Conservation (phyloP, 2,797 vertebrate genomes). For the Diplodus puntazzo region DNA sequence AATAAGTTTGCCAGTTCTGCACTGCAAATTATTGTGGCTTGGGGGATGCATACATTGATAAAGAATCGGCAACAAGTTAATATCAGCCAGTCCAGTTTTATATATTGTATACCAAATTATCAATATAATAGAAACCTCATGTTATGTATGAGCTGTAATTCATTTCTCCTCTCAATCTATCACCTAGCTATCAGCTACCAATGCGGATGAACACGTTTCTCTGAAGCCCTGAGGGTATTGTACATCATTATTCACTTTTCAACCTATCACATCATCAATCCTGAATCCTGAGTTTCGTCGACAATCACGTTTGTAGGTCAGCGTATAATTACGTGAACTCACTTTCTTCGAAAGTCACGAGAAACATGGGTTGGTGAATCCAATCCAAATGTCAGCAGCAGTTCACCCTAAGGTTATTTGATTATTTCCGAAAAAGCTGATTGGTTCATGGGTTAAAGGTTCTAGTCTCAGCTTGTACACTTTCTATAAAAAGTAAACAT, state of each 20-base stretch:
- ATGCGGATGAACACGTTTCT: slow-evolving; percentile 24
- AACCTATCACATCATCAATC: slow-evolving; percentile 3
- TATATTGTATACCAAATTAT: background rate
- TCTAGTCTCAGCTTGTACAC: background rate
- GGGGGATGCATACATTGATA: background rate
- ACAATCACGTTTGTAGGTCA: slow-evolving; percentile 18
- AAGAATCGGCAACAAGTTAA: background rate
- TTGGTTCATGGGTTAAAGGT: background rate
- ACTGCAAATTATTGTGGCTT: background rate
- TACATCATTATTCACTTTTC: background rate
- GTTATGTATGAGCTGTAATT: background rate
- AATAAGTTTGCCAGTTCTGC: no score
- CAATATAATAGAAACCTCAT: background rate
- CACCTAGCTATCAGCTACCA: background rate
- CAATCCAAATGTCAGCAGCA: slow-evolving; percentile 17
- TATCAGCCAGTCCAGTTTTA: background rate
- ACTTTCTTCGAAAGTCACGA: background rate
- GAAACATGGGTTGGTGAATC: slow-evolving; percentile 16
- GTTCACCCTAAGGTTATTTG: background rate
- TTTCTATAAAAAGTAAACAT: background rate
- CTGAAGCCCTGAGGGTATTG: slow-evolving; percentile 4
- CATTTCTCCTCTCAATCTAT: background rate
- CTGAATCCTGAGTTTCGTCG: background rate
- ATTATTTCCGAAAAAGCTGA: slow-evolving; percentile 15
- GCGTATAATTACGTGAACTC: background rate